phyloP scores from a whole-genome alignment of 2,797 vertebrate genomes.

The Manis pentadactyla region DNA sequence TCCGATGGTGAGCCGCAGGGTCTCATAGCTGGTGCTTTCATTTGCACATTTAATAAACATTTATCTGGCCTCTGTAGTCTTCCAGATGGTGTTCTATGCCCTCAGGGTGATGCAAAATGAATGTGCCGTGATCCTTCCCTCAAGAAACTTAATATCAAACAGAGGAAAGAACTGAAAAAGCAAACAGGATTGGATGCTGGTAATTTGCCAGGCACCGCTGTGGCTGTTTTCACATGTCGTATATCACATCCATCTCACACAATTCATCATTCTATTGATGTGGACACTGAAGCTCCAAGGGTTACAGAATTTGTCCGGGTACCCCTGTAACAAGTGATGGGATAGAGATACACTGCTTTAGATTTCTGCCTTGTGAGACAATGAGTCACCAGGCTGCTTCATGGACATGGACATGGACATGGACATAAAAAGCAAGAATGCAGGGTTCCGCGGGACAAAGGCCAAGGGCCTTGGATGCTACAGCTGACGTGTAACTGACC shows the following conservation, averaged over 20 bases:
- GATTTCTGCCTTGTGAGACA: not conserved
- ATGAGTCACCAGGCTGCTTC: not conserved
- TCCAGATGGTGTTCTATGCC: not conserved
- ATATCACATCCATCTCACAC: not conserved
- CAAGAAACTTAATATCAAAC: not conserved
- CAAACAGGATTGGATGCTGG: not conserved
- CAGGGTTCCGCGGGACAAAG: not conserved
- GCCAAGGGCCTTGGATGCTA: not conserved
- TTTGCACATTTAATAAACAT: not conserved
- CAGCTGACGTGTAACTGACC: not conserved
- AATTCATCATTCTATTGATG: not conserved
- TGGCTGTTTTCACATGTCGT: not conserved
- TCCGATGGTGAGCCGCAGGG: not conserved
- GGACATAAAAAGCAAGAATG: not conserved
- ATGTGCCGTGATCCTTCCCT: not conserved
- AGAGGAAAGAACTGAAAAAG: not conserved
- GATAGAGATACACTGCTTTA: not conserved
- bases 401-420: accelerated
- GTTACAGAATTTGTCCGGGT: not conserved
- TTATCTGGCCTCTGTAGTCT: not conserved
- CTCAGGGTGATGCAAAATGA: not conserved
- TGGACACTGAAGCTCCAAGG: not conserved
- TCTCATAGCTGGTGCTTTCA: not conserved
- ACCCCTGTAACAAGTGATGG: not conserved
- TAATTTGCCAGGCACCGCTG: not conserved